Evolutionary conservation across 2,797 vertebrate species (phyloP).

Genomic region (Phataginus tetradactyla): DNA sequence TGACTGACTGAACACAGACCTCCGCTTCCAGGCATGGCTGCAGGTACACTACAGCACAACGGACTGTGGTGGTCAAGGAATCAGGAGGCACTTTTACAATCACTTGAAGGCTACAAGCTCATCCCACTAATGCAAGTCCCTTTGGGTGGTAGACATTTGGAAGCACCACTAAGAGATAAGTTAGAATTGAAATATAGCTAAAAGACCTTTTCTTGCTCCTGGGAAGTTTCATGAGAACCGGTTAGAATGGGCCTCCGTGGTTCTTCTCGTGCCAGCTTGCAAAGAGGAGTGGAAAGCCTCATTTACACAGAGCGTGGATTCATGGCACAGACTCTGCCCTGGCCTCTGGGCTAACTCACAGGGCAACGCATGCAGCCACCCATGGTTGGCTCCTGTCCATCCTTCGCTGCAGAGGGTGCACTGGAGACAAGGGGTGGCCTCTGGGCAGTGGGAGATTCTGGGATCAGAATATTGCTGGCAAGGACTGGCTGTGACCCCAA

Average conservation of each 20-base stretch:
- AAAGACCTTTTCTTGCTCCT: neutral
- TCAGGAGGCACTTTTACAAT: neutral
- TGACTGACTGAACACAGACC: too few species aligned
- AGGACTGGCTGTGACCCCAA: too few species aligned
- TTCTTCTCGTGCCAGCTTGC: neutral
- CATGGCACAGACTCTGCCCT: too few species aligned
- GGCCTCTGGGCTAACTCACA: neutral
- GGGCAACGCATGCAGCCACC: accelerated
- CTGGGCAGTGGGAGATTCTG: too few species aligned
- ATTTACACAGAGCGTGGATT: accelerated
- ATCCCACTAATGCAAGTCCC: neutral
- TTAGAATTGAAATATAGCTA: neutral
- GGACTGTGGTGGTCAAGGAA: too few species aligned
- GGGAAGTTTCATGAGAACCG: neutral
- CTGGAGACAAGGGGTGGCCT: neutral
- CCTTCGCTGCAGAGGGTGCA: neutral
- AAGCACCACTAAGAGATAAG: neutral
- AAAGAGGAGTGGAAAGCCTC: neutral
- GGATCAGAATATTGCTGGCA: neutral
- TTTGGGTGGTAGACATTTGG: neutral
- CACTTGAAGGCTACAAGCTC: too few species aligned
- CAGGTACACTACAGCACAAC: neutral
- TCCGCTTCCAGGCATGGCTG: neutral
- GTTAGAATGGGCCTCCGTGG: neutral
- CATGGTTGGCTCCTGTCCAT: neutral